Conservation (phyloP, 2,888 invertebrate species). For the Sinelater perroti region DNA sequence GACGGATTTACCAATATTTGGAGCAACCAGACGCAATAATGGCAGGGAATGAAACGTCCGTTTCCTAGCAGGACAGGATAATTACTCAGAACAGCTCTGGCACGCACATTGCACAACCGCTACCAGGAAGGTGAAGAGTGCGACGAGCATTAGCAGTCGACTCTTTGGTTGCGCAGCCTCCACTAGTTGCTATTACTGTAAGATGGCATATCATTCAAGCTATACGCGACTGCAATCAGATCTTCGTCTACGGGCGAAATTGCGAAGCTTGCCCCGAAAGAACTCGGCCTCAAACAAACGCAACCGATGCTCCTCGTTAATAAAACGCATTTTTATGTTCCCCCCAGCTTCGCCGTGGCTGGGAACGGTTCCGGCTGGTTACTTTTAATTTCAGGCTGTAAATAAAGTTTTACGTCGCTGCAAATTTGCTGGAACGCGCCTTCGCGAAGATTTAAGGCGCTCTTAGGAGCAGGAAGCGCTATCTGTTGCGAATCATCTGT, state of each 20-base stretch:
- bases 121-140: slow-evolving; percentile 18
- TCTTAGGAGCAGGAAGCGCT: too few relatives aligned
- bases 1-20: too few relatives aligned
- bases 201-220: slow-evolving; percentile 20
- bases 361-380: slow-evolving; percentile 13
- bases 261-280: slow-evolving; percentile 22
- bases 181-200: slow-evolving; percentile 16
- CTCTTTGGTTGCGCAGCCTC: slow-evolving; percentile 5
- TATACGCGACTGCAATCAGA: slow-evolving; percentile 15
- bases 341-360: slow-evolving; percentile 13
- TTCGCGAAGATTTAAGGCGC: too few relatives aligned
- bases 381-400: slow-evolving; percentile 10
- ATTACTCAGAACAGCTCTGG: slow-evolving; percentile 10
- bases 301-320: slow-evolving; percentile 25
- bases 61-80: slow-evolving; percentile 4
- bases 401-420: not conserved
- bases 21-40: too few relatives aligned
- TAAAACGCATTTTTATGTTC: slow-evolving; percentile 21
- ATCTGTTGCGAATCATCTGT: too few relatives aligned
- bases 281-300: slow-evolving; percentile 22
- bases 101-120: slow-evolving; percentile 12
- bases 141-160: slow-evolving; percentile 8
- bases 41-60: slow-evolving; percentile 1
- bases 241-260: too few relatives aligned
- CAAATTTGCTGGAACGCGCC: too few relatives aligned